phyloP scores from a whole-genome alignment of 2,113 vertebrate genomes.

The Fregata magnificens region DNA sequence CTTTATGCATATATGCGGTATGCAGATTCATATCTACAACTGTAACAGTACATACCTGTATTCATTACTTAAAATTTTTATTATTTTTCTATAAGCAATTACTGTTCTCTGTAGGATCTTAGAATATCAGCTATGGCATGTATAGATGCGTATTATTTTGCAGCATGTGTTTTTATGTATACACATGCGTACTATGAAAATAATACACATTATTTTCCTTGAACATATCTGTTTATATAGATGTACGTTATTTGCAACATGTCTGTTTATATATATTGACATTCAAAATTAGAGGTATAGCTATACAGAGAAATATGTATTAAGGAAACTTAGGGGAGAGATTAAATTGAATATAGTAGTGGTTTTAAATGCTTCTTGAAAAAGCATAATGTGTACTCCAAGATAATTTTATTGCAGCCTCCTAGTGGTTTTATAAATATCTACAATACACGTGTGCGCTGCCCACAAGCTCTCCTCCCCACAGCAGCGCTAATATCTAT shows the following conservation, averaged over 20 bases:
- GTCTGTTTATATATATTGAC: neutral
- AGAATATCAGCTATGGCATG: neutral
- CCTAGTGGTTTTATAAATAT: conserved; percentile 28
- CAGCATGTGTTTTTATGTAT: neutral
- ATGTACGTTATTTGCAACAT: neutral
- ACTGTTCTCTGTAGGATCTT: neutral
- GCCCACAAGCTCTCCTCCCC: conserved; percentile 1
- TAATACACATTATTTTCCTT: neutral
- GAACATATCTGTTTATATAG: neutral
- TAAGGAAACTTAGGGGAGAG: neutral
- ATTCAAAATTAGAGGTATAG: neutral
- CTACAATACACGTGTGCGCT: neutral
- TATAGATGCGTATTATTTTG: neutral
- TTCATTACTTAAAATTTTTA: neutral
- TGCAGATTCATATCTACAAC: neutral
- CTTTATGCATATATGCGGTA: neutral
- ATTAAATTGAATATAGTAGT: neutral
- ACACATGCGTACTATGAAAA: neutral
- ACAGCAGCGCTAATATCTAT: neutral
- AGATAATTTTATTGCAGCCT: conserved; percentile 22
- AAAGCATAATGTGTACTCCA: neutral
- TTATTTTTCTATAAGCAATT: neutral
- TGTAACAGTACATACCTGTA: neutral
- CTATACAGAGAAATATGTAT: neutral
- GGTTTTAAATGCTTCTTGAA: conserved; percentile 1